Evolutionary conservation across 2,113 vertebrate species (phyloP).

Genomic region (Penelope pileata): DNA sequence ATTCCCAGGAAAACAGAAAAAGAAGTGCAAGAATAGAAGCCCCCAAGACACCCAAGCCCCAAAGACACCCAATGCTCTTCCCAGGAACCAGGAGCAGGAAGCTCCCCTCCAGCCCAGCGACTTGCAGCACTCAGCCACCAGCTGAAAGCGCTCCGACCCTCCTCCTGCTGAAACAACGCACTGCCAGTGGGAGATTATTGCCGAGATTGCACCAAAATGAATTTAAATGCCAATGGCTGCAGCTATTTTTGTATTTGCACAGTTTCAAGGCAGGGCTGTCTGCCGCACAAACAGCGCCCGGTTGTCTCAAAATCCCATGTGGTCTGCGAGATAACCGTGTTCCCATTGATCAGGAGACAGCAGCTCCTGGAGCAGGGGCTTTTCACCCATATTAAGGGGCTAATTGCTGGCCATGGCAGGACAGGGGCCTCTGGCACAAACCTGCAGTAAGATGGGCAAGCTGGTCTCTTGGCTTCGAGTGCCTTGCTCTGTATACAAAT

Average conservation of each 20-base stretch:
- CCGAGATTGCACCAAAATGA: neutral
- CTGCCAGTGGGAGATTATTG: neutral
- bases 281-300: neutral
- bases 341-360: neutral
- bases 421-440: accelerated
- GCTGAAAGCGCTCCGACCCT: neutral
- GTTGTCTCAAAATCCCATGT: neutral
- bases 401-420: neutral
- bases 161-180: neutral
- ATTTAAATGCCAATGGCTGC: neutral
- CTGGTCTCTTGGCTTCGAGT: neutral
- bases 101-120: too few species aligned
- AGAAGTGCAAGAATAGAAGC: neutral
- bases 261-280: neutral
- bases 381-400: neutral
- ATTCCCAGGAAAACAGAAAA: neutral
- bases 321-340: neutral
- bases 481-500: neutral
- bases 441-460: neutral
- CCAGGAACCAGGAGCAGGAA: neutral
- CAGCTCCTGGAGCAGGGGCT: neutral
- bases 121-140: neutral
- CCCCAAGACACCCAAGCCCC: neutral
- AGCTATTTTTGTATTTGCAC: neutral
- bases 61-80: neutral